A percentile compares a stretch with the other conserved stretches of the same genome.
Evolutionary conservation across 2,113 vertebrate species (phyloP).

Genomic region (Limanda limanda): DNA sequence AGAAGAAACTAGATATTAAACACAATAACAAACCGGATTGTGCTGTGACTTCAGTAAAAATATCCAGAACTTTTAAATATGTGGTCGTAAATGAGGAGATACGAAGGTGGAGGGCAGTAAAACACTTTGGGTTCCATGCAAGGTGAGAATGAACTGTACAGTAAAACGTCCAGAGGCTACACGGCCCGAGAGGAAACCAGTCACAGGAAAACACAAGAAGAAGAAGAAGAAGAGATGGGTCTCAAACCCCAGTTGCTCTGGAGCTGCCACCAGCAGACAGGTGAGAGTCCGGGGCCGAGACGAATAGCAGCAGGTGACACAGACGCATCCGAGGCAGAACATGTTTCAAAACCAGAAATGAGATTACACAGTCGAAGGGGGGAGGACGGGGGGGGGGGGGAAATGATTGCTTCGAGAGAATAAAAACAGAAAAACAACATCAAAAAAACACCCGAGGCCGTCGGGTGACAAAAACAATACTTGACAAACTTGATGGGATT

Average conservation of each 20-base stretch:
- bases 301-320: constrained; percentile 42
- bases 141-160: constrained; percentile 58
- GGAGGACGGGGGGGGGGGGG: neutral
- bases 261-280: neutral
- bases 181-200: neutral
- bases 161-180: constrained; percentile 15
- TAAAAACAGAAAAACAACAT: constrained; percentile 6
- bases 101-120: constrained; percentile 56
- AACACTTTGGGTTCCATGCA: constrained; percentile 66
- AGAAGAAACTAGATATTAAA: constrained; percentile 22
- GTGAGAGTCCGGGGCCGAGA: constrained; percentile 14
- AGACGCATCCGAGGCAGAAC: constrained; percentile 25
- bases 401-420: neutral
- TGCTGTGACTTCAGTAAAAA: constrained; percentile 67
- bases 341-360: constrained; percentile 19
- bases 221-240: constrained; percentile 4
- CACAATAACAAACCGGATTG: constrained; percentile 54
- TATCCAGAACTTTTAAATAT: constrained; percentile 32
- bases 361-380: constrained; percentile 5
- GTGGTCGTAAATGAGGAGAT: constrained; percentile 24
- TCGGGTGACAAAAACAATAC: constrained; percentile 9
- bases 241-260: constrained; percentile 1
- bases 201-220: neutral
- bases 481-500: neutral
- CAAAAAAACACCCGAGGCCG: neutral